Percentiles rank a stretch among this genome's conserved stretches.
Evolutionary conservation across 2,113 vertebrate species (phyloP).

Genomic region (Megaleporinus macrocephalus): DNA sequence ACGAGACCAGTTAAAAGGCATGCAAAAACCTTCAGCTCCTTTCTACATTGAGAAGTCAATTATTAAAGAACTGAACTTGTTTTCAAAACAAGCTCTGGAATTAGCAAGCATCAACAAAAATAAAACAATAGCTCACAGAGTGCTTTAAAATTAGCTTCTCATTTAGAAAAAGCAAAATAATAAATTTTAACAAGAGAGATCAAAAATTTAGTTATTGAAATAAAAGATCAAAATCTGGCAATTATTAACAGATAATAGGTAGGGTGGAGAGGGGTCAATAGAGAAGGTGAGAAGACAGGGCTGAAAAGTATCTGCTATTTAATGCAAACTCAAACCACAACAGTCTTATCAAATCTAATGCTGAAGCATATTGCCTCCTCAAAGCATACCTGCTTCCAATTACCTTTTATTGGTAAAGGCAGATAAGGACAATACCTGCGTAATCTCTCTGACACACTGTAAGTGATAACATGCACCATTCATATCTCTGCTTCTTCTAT

Average conservation of each 20-base stretch:
- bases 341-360: conserved; percentile 10
- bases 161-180: conserved; percentile 63
- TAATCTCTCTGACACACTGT: conserved; percentile 49
- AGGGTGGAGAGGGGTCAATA: not conserved
- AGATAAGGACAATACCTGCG: conserved; percentile 35
- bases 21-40: not conserved
- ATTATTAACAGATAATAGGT: conserved; percentile 29
- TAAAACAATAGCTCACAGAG: not conserved
- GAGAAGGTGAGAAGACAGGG: not conserved
- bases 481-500: not conserved
- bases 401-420: conserved; percentile 38
- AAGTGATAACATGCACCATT: conserved; percentile 22
- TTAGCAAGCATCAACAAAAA: no score
- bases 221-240: conserved; percentile 42
- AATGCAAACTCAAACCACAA: not conserved
- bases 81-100: not conserved
- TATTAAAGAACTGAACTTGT: not conserved
- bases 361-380: conserved; percentile 14
- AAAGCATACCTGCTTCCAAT: conserved; percentile 50
- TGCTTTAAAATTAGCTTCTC: conserved; percentile 57
- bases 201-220: not conserved
- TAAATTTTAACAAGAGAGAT: conserved; percentile 41
- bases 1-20: no score
- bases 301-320: not conserved
- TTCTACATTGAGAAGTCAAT: not conserved